Conservation (phyloP, 2,797 vertebrate genomes). For the Hippoglossus hippoglossus region DNA sequence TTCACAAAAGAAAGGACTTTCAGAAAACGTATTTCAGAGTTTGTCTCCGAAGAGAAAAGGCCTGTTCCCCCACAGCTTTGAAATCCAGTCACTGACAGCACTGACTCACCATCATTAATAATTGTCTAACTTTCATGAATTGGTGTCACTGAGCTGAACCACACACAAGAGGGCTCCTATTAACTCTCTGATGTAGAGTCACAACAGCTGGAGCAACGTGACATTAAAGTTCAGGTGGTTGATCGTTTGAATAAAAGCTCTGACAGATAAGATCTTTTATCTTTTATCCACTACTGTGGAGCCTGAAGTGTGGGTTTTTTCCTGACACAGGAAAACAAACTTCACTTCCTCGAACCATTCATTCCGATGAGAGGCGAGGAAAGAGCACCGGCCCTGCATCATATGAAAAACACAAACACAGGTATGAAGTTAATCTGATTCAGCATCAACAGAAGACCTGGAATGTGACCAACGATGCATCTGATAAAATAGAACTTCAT, state of each 20-base stretch:
- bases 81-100: slow-evolving; percentile 51
- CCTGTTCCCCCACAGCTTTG: slow-evolving; percentile 48
- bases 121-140: slow-evolving; percentile 45
- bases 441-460: too few relatives aligned
- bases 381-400: neutral
- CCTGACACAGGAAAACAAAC: neutral
- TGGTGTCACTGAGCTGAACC: slow-evolving; percentile 32
- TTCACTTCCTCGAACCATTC: slow-evolving; percentile 46
- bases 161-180: slow-evolving; percentile 51
- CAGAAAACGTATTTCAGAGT: slow-evolving; percentile 48
- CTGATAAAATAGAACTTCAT: too few relatives aligned
- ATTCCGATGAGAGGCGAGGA: slow-evolving; percentile 34
- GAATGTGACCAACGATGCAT: too few relatives aligned
- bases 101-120: slow-evolving; percentile 62
- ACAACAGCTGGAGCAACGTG: neutral
- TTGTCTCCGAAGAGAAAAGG: slow-evolving; percentile 53
- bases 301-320: neutral
- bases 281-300: neutral
- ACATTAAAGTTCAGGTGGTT: neutral
- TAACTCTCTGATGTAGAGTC: slow-evolving; percentile 3
- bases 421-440: slow-evolving; percentile 20
- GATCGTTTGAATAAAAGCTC: too few relatives aligned
- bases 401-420: slow-evolving; percentile 19
- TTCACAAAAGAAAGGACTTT: slow-evolving; percentile 57
- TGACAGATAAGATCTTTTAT: too few relatives aligned